phyloP scores from a whole-genome alignment of 2,113 vertebrate species.

The Gadus macrocephalus region DNA sequence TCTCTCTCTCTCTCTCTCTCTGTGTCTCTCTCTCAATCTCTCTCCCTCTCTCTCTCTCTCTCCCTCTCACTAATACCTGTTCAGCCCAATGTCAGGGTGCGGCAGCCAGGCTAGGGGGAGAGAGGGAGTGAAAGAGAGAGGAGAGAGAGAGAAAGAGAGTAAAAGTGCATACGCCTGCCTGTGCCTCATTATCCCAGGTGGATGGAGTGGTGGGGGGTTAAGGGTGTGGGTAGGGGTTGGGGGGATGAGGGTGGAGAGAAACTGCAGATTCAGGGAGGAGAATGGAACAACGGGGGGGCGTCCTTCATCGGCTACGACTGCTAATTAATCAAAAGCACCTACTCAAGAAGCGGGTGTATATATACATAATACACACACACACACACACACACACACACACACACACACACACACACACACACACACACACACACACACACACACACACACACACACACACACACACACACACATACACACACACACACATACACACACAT shows the following conservation, averaged over 20 bases:
- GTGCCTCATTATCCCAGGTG: slow-evolving; percentile 43
- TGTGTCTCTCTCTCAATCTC: too few relatives aligned
- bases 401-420: slow-evolving; percentile 20
- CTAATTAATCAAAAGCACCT: slow-evolving; percentile 58
- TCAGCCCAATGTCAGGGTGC: background rate
- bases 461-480: too few relatives aligned
- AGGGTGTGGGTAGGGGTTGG: too few relatives aligned
- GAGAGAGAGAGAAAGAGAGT: slow-evolving; percentile 1
- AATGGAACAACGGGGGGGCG: slow-evolving; percentile 54
- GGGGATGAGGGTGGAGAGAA: slow-evolving; percentile 24
- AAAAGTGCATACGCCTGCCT: background rate
- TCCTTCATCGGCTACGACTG: slow-evolving; percentile 34
- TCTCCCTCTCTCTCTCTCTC: too few relatives aligned
- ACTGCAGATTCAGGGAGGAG: slow-evolving; percentile 41
- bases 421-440: too few relatives aligned
- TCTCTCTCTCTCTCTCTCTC: too few relatives aligned
- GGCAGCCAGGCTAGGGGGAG: background rate
- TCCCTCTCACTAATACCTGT: background rate
- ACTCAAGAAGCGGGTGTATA: background rate
- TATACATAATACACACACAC: slow-evolving; percentile 9
- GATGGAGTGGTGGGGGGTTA: slow-evolving; percentile 34
- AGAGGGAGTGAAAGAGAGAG: background rate
- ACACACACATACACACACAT: too few relatives aligned
- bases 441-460: too few relatives aligned
- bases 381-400: slow-evolving; percentile 22